phyloP scores from a whole-genome alignment of 2,797 vertebrate species.

The Onychomys torridus region DNA sequence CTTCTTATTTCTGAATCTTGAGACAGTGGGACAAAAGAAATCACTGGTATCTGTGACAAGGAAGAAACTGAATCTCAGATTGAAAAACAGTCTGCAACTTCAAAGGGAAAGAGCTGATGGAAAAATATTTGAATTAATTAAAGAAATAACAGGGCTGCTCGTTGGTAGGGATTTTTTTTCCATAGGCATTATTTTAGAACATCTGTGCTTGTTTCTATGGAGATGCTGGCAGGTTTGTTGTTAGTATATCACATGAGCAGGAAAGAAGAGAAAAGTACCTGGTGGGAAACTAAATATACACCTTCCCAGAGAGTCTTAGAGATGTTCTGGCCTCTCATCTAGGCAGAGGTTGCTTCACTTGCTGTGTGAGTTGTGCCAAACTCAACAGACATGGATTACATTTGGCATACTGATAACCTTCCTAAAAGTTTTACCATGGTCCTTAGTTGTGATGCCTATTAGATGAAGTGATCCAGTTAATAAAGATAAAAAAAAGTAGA shows the following conservation, averaged over 20 bases:
- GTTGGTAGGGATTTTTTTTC: constrained; percentile 17
- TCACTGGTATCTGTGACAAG: constrained; percentile 58
- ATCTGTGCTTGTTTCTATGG: constrained; percentile 73
- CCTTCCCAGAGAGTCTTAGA: constrained; percentile 38
- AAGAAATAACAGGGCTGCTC: neutral
- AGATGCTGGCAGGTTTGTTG: constrained; percentile 60
- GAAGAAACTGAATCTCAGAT: constrained; percentile 64
- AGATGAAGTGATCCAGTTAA: neutral
- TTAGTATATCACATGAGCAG: constrained; percentile 53
- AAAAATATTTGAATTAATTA: constrained; percentile 76
- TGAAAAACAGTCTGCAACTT: constrained; percentile 63
- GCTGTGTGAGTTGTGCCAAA: neutral
- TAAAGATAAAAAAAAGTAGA: constrained; percentile 17
- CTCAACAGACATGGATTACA: neutral
- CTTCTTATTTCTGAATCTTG: constrained; percentile 76
- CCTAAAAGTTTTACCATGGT: neutral
- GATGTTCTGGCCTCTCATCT: neutral
- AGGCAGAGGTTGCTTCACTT: neutral
- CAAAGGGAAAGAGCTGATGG: constrained; percentile 63
- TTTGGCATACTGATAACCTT: neutral
- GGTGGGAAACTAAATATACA: constrained; percentile 69
- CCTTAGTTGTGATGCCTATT: neutral
- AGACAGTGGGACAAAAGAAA: constrained; percentile 71
- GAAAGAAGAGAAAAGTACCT: constrained; percentile 69
- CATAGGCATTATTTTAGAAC: constrained; percentile 61